These are phyloP conservation scores for Papilio machaon DNA, from an alignment of 1,140 invertebrate genomes.

Conservation along the genomic window DNA sequence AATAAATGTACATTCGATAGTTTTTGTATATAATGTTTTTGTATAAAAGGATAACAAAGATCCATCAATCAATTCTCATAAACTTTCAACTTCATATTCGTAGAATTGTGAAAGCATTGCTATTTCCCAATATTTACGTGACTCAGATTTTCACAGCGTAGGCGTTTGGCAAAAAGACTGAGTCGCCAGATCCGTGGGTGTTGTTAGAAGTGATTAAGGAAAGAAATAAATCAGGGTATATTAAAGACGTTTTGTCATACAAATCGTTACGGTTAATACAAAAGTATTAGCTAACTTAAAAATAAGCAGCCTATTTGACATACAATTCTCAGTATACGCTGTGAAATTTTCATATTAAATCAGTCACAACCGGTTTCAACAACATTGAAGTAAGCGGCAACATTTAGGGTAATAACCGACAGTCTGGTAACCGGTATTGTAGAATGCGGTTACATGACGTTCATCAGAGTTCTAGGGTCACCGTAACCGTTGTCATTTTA, in stretches of 20 bases:
- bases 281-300: no score
- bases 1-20: not conserved
- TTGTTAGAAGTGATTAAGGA: not conserved
- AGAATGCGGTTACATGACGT: no score
- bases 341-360: no score
- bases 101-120: not conserved
- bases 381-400: no score
- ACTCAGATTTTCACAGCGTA: not conserved
- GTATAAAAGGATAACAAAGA: not conserved
- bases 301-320: no score
- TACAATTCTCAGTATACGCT: no score
- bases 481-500: no score
- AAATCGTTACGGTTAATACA: not conserved
- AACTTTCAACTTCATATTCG: not conserved
- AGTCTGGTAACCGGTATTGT: no score
- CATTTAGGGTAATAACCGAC: no score
- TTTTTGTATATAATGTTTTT: not conserved
- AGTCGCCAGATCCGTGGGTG: conserved; percentile 1
- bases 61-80: not conserved
- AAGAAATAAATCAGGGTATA: conserved; percentile 10
- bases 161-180: conserved; percentile 16
- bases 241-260: not conserved
- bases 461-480: no score
- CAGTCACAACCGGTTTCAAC: no score
- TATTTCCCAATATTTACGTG: conserved; percentile 8